phyloP scores from a whole-genome alignment of 2,113 vertebrate species.

The Gorsachius goisagi region DNA sequence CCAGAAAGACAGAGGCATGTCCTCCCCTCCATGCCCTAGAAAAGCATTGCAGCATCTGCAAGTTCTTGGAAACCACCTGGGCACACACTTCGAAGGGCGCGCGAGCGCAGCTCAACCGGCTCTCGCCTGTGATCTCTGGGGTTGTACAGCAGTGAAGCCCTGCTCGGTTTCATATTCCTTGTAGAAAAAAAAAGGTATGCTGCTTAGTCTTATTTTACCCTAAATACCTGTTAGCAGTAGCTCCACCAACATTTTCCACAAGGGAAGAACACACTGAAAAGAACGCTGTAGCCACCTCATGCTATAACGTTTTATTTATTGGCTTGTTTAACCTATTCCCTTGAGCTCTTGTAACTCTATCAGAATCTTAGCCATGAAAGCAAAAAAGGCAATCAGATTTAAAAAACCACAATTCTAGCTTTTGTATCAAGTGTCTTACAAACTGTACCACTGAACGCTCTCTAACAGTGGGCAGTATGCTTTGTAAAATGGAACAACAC shows the following conservation, averaged over 20 bases:
- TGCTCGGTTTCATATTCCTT: neutral
- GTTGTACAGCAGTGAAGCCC: neutral
- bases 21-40: rapidly evolving
- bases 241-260: neutral
- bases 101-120: neutral
- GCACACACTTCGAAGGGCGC: rapidly evolving
- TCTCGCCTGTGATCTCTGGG: neutral
- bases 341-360: slow-evolving; percentile 12
- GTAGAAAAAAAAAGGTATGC: neutral
- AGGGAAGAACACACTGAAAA: neutral
- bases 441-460: neutral
- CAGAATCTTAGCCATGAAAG: neutral
- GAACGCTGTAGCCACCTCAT: neutral
- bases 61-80: neutral
- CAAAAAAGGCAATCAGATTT: neutral
- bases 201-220: neutral
- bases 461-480: neutral
- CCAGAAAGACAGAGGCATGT: neutral
- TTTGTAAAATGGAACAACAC: neutral
- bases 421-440: neutral
- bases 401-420: neutral
- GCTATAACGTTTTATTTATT: neutral
- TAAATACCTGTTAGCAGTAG: neutral
- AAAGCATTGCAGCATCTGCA: neutral
- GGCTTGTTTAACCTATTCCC: slow-evolving; percentile 35